Evolutionary conservation across 1,140 invertebrate species (phyloP).

Genomic region (Sycophaga agraensis): DNA sequence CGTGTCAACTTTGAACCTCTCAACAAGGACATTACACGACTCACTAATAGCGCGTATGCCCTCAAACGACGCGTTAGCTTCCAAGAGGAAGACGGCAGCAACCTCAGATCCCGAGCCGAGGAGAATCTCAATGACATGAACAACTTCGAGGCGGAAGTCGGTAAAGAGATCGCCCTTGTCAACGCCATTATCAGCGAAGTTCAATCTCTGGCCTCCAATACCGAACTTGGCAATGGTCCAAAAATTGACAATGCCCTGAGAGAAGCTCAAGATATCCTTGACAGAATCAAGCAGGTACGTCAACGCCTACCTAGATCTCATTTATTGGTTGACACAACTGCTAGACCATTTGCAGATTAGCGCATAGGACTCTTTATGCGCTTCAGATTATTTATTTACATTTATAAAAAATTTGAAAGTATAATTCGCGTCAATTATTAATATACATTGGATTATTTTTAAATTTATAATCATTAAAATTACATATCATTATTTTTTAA

Average conservation of each 20-base stretch:
- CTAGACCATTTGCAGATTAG: no score
- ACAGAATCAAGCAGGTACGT: constrained; percentile 64
- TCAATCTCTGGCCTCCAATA: constrained; percentile 66
- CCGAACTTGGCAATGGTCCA: constrained; percentile 65
- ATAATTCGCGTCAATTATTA: no score
- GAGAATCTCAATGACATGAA: constrained; percentile 62
- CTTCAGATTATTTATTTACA: no score
- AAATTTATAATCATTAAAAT: no score
- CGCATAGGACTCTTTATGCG: no score
- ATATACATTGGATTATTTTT: no score
- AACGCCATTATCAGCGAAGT: constrained; percentile 67
- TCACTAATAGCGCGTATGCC: constrained; percentile 62
- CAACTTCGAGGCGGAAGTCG: constrained; percentile 57
- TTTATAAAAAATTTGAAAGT: no score
- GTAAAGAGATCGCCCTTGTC: constrained; percentile 58
- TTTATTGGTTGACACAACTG: no score
- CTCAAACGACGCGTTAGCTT: constrained; percentile 63
- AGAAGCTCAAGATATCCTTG: constrained; percentile 72
- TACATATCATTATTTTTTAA: background rate
- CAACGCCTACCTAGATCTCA: no score
- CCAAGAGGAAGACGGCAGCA: constrained; percentile 52
- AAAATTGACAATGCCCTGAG: constrained; percentile 76
- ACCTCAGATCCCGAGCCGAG: constrained; percentile 59
- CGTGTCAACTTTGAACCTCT: constrained; percentile 66
- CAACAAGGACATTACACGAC: constrained; percentile 58